These are phyloP conservation scores for Erebia aethiops DNA, from an alignment of 2,888 invertebrate genomes.

Conservation along the genomic window DNA sequence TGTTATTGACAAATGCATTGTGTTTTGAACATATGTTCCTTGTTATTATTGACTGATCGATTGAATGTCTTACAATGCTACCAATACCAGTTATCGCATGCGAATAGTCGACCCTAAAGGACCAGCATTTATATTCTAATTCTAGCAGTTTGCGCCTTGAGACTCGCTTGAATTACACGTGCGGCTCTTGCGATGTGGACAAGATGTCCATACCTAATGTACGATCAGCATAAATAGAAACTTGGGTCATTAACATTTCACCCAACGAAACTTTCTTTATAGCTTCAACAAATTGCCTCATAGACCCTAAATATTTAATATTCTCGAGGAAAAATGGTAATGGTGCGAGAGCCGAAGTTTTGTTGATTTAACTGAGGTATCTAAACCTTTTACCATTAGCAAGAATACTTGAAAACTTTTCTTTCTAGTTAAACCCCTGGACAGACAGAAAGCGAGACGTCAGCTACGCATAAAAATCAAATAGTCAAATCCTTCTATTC, in stretches of 20 bases:
- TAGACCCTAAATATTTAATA: slow-evolving; percentile 32
- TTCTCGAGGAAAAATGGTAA: slow-evolving; percentile 25
- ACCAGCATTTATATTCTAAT: too few species aligned
- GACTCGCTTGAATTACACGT: neutral
- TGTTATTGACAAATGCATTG: too few species aligned
- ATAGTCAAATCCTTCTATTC: too few species aligned
- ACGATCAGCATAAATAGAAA: neutral
- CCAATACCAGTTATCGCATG: neutral
- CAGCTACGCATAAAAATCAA: too few species aligned
- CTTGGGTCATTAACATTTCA: slow-evolving; percentile 13
- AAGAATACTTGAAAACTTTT: slow-evolving; percentile 7
- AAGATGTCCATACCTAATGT: neutral
- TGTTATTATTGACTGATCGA: too few species aligned
- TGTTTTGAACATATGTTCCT: too few species aligned
- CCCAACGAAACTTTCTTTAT: slow-evolving; percentile 19
- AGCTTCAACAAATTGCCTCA: slow-evolving; percentile 24
- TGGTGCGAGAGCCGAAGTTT: slow-evolving; percentile 21
- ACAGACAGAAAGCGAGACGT: too few species aligned
- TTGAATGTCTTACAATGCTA: too few species aligned
- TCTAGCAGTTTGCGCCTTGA: too few species aligned
- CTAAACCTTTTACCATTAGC: neutral
- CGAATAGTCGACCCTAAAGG: neutral
- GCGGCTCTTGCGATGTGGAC: neutral
- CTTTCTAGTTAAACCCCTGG: neutral
- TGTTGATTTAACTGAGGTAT: slow-evolving; percentile 2